Evolutionary conservation across 2,797 vertebrate genomes (phyloP).

Genomic region (Cossypha niveicapilla): DNA sequence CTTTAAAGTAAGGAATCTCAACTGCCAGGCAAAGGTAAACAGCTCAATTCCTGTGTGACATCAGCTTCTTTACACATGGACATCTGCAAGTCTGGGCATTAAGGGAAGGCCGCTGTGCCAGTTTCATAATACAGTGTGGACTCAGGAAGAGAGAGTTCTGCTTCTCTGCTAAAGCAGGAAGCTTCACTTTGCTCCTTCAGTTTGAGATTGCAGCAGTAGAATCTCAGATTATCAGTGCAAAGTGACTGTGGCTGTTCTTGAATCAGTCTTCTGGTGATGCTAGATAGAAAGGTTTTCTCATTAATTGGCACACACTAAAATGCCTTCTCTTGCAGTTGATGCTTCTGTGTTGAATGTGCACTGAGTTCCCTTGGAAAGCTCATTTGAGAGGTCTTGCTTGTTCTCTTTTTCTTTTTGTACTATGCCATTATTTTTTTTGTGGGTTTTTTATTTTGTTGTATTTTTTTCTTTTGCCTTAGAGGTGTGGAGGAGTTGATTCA

Average conservation of each 20-base stretch:
- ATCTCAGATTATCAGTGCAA: background rate
- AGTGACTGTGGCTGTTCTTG: background rate
- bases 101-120: background rate
- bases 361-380: background rate
- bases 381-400: background rate
- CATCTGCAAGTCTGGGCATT: background rate
- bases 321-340: background rate
- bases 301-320: background rate
- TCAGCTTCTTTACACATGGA: background rate
- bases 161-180: background rate
- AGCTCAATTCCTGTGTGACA: background rate
- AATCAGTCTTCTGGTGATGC: background rate
- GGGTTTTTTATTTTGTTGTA: background rate
- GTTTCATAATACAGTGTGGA: background rate
- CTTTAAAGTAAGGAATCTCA: background rate
- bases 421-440: background rate
- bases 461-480: background rate
- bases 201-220: rapidly evolving
- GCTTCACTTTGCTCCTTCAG: background rate
- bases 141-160: background rate
- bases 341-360: background rate
- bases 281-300: background rate
- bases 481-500: background rate
- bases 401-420: background rate
- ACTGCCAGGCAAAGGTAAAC: background rate